Evolutionary conservation across 2,888 invertebrate species (phyloP), one percentile per base, ranked within the genome.

Genomic region (Bedellia somnulentella): DNA sequence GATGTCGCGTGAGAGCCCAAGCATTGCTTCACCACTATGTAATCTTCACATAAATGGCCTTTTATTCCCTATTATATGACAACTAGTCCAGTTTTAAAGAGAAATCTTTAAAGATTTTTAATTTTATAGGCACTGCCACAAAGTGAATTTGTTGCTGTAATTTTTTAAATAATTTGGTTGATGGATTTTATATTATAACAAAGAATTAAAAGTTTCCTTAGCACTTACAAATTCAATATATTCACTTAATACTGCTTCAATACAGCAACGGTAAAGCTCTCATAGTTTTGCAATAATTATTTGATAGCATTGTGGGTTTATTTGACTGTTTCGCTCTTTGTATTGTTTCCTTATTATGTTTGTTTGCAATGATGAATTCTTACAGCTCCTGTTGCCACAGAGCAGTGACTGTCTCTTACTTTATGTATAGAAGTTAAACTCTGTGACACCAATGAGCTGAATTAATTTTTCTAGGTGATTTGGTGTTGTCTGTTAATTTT

Each of bases 1-100:
- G 57, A 46, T 56, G n/a, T n/a, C n/a, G 56, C 57, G 52, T 53
- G 61, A 61, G 58, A 63, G 57, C 59, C 62, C 52, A 56, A 45
- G 44, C 57, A 52, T 52, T 51, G 68, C 66, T 64, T 66, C 50
- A 51, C 47, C 47, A 47, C 40, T 45, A 43, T 42, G 38, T 43
- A 42, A 43, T 47, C 44, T 50, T 46, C 57, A 53, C 48, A 42
- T 40, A 41, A 47, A 44, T 45, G 36, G 36, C 36, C 36, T 45
- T 49, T 48, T 38, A 44, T 49, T 52, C 52, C 46, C 42, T 44
- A 46, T 43, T 52, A 49, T 44, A 48, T 46, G 57, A 57, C 47
- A 54, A 64, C 70, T 70, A 67, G 67, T 58, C 56, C 55, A 53
- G 43, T 45, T 49, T 47, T 16, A 45, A 48, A 45, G 34, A 35